Evolutionary conservation across 1,140 invertebrate species (phyloP).

Genomic region (Latrodectus geometricus): DNA sequence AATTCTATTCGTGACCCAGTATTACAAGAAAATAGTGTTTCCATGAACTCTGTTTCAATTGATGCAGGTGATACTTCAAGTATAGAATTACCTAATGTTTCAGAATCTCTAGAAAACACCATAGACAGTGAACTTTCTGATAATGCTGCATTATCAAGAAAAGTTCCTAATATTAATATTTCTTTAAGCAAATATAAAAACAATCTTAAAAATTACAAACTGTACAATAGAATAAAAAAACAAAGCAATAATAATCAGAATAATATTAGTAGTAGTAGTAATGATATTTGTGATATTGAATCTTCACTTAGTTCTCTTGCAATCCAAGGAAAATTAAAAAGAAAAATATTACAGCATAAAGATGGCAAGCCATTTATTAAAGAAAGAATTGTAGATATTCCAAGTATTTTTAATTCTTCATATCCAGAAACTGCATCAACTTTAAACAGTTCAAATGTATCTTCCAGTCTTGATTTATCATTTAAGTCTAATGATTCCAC

Average conservation of each 20-base stretch:
- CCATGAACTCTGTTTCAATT: too few species aligned
- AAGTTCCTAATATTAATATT: background rate
- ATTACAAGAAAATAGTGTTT: too few species aligned
- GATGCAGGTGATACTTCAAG: too few species aligned
- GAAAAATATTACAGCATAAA: constrained; percentile 29
- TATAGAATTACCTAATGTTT: too few species aligned
- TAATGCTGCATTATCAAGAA: background rate
- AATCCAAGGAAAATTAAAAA: constrained; percentile 18
- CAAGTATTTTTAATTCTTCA: constrained; percentile 29
- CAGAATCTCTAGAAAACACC: background rate
- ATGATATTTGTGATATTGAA: background rate
- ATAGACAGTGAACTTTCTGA: background rate
- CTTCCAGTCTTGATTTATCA: constrained; percentile 41
- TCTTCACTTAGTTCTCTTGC: background rate
- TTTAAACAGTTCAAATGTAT: constrained; percentile 3
- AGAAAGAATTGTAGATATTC: constrained; percentile 37
- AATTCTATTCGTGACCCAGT: too few species aligned
- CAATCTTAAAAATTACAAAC: constrained; percentile 7
- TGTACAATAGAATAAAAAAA: background rate
- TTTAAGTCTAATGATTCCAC: constrained; percentile 27
- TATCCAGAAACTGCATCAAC: constrained; percentile 14
- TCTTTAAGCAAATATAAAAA: constrained; percentile 9
- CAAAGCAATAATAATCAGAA: background rate
- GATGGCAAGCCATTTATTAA: constrained; percentile 33
- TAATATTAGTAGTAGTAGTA: background rate